phyloP scores from a whole-genome alignment of 1,140 invertebrate species.

The Nephila pilipes region DNA sequence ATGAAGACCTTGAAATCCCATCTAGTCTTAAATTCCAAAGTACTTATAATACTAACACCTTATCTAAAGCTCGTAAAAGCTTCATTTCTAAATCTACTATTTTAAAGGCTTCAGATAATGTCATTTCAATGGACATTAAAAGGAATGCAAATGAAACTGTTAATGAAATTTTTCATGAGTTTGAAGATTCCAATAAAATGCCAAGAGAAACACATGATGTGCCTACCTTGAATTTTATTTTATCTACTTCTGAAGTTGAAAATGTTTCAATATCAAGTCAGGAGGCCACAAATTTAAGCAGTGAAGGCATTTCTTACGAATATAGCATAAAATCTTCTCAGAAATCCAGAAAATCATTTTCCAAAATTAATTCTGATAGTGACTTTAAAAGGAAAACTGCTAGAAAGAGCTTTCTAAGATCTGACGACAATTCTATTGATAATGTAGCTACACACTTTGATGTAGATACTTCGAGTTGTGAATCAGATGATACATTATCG shows the following conservation, averaged over 20 bases:
- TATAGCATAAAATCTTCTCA: not conserved
- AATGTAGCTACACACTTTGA: not conserved
- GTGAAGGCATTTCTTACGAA: no score
- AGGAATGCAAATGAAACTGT: not conserved
- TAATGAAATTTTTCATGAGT: not conserved
- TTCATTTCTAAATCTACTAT: not conserved
- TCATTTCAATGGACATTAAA: not conserved
- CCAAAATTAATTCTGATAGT: not conserved
- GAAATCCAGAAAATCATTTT: not conserved
- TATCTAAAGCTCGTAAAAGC: conserved; percentile 16
- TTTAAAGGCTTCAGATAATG: not conserved
- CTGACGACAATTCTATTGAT: not conserved
- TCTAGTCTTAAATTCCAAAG: not conserved
- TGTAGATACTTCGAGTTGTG: not conserved
- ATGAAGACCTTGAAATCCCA: not conserved
- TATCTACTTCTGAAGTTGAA: not conserved
- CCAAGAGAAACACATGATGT: not conserved
- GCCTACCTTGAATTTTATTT: not conserved
- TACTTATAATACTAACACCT: not conserved
- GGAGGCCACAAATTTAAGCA: no score
- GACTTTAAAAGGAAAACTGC: not conserved
- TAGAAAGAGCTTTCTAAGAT: not conserved
- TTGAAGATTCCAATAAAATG: not conserved
- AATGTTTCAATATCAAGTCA: not conserved
- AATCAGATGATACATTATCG: not conserved